Evolutionary conservation across 1,140 invertebrate genomes (phyloP).

Genomic region (Euwallacea similis): DNA sequence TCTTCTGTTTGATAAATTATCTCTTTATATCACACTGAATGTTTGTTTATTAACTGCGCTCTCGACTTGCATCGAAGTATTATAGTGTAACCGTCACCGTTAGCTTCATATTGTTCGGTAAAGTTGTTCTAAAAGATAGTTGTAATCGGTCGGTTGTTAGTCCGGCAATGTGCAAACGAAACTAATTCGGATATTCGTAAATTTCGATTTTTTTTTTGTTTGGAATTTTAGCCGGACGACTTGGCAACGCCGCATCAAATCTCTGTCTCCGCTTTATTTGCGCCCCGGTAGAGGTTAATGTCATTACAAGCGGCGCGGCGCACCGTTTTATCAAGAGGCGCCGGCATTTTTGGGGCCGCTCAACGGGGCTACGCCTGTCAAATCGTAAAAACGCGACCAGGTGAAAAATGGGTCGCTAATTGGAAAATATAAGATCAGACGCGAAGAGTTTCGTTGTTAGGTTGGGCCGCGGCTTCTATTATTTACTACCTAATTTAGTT

Average conservation of each 20-base stretch:
- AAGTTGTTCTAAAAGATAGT: too few relatives aligned
- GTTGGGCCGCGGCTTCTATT: not conserved
- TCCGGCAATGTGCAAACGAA: too few relatives aligned
- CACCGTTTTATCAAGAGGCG: constrained; percentile 31
- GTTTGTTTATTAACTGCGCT: too few relatives aligned
- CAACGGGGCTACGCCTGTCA: constrained; percentile 21
- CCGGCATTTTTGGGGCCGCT: constrained; percentile 30
- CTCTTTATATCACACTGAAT: too few relatives aligned
- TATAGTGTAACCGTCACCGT: too few relatives aligned
- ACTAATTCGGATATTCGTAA: not conserved
- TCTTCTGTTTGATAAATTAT: too few relatives aligned
- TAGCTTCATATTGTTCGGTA: too few relatives aligned
- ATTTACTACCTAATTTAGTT: not conserved
- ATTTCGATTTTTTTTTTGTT: constrained; percentile 1
- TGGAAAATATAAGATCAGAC: constrained; percentile 21
- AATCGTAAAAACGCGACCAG: constrained; percentile 24
- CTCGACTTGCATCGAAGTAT: too few relatives aligned
- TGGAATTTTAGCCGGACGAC: not conserved
- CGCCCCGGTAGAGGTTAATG: constrained; percentile 42
- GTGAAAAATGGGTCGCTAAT: constrained; percentile 32
- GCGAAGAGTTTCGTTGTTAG: constrained; percentile 2
- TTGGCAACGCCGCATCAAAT: constrained; percentile 25
- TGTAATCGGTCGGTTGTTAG: too few relatives aligned
- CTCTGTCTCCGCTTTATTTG: constrained; percentile 40
- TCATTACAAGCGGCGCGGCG: constrained; percentile 39